Base-by-base conservation (phyloP, 1,140 invertebrate genomes). In the Melanaphis sacchari region DNA sequence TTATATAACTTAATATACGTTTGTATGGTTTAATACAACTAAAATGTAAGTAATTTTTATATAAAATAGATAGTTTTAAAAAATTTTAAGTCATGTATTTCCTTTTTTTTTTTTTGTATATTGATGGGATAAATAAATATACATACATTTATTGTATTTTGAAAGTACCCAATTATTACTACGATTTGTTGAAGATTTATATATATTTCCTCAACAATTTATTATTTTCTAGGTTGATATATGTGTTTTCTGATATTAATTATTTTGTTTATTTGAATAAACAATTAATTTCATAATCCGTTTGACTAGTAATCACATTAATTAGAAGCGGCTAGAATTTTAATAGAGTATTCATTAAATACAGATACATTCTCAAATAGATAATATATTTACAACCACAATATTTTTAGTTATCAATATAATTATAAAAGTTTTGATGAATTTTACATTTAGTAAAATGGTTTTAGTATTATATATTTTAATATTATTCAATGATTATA, bases 41-140 rank as follows among this genome's bases (percentile, higher is more conserved):
- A 52, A 89, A 38, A 54, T 89, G 18, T 89, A 89, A 89, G n/a
- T 54, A 36, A 46, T n/a, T 46, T 87, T 87, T 87, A n/a, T 87
- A 87, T 41, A n/a, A 87, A 15, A 46, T 46, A 46, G n/a, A 49
- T 36, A 43, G 18, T 87, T 49, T 18, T 49, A 46, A 18, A 49
- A 31, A n/a, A 31, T 85, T 31, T 82, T 26, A 84, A 43, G 26
- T 85, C 31, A 31, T 43, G 31, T 31, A 26, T 26, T 84, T 84
- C 24, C 24, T 1, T 31, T 31, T 26, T 31, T 59, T 59, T 59
- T 24, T 24, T 40, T 24, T 82, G 4, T 82, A 82, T 22, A 40
- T 81, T 82, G 81, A 82, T 82, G 36, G 24, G 22, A 82, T 82
- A 82, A 82, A 82, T 22, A 82, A 82, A 82, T 22, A 82, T 22